Percentiles rank a stretch among this genome's conserved stretches.
Conservation (phyloP, 92 coral and sea anemone species). For the Pocillopora grandis region DNA sequence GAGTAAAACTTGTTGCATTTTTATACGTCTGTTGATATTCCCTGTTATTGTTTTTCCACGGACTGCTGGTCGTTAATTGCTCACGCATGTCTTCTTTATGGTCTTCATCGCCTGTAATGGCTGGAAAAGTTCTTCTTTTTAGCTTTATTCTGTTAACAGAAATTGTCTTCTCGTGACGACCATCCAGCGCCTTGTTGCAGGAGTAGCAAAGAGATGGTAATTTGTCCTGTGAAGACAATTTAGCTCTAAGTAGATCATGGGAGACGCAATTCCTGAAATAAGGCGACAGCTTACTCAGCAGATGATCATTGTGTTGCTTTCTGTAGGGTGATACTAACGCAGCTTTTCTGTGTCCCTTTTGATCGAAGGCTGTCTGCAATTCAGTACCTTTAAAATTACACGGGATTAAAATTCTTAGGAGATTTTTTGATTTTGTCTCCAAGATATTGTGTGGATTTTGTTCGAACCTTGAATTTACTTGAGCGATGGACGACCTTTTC, state of each 20-base stretch:
- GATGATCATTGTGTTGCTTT: slow-evolving; percentile 16
- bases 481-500: not conserved
- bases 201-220: slow-evolving; percentile 25
- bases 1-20: not conserved
- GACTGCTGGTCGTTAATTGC: slow-evolving; percentile 19
- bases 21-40: not conserved
- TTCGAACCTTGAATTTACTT: not conserved
- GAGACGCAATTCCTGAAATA: slow-evolving; percentile 52
- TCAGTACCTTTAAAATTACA: slow-evolving; percentile 6
- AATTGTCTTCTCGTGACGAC: slow-evolving; percentile 67
- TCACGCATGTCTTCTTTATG: not conserved
- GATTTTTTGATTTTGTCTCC: not conserved
- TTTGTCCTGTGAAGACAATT: not conserved
- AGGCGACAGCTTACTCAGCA: slow-evolving; percentile 38
- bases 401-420: not conserved
- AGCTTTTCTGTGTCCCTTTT: slow-evolving; percentile 16
- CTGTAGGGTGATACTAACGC: not conserved
- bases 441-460: not conserved
- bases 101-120: slow-evolving; percentile 7
- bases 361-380: not conserved
- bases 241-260: slow-evolving; percentile 35
- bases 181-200: slow-evolving; percentile 45
- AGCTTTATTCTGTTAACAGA: slow-evolving; percentile 65
- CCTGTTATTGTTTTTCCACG: slow-evolving; percentile 20
- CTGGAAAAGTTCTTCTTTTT: slow-evolving; percentile 45